These are phyloP conservation scores for Zaprionus capensis DNA, from an alignment of 1,140 invertebrate genomes.

Conservation along the genomic window DNA sequence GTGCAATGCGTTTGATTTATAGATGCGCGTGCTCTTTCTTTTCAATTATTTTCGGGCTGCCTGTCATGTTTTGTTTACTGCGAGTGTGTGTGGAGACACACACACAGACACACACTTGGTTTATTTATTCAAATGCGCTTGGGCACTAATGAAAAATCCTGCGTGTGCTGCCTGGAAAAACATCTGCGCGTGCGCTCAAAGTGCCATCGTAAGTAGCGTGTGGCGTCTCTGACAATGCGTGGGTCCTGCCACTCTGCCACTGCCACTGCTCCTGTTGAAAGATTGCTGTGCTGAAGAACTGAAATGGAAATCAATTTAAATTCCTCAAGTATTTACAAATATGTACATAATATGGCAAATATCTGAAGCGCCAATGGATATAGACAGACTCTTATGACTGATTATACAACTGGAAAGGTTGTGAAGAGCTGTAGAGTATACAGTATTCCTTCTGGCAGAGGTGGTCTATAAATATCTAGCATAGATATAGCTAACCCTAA, in stretches of 20 bases:
- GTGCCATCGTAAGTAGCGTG: conserved; percentile 35
- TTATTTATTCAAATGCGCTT: conserved; percentile 71
- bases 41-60: conserved; percentile 65
- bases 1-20: conserved; percentile 63
- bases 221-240: conserved; percentile 40
- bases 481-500: no score
- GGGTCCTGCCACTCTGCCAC: conserved; percentile 10
- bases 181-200: conserved; percentile 65
- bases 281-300: conserved; percentile 16
- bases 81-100: conserved; percentile 29
- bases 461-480: no score
- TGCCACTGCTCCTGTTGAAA: conserved; percentile 21
- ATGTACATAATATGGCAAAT: conserved; percentile 7
- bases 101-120: conserved; percentile 17
- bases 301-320: conserved; percentile 26
- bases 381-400: neutral
- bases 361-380: neutral
- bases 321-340: conserved; percentile 5
- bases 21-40: conserved; percentile 45
- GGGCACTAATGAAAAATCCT: conserved; percentile 70
- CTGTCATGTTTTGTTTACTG: conserved; percentile 66
- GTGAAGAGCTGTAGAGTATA: neutral
- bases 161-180: conserved; percentile 42
- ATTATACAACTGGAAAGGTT: neutral
- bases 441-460: neutral